These are phyloP conservation scores for Alloscopus bannaensis DNA, from an alignment of 2,888 invertebrate species.

Conservation along the genomic window DNA sequence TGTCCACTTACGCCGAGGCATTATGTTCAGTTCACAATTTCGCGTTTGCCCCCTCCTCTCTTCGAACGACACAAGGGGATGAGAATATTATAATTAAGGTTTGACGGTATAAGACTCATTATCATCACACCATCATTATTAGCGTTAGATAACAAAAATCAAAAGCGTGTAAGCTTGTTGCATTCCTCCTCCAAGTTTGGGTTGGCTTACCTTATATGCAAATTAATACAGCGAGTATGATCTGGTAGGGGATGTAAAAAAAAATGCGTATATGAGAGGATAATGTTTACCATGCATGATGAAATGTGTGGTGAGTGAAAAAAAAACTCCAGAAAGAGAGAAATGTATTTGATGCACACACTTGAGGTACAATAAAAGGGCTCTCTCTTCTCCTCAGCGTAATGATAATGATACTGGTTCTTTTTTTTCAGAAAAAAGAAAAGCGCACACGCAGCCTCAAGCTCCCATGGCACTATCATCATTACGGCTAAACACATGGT, in stretches of 20 bases:
- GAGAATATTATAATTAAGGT: not conserved
- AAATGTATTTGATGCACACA: no score
- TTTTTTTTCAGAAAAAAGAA: slow-evolving; percentile 18
- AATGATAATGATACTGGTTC: slow-evolving; percentile 33
- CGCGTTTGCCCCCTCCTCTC: not conserved
- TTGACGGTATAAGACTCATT: not conserved
- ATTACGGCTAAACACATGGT: slow-evolving; percentile 54
- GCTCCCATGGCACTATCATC: slow-evolving; percentile 47
- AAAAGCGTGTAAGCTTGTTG: not conserved
- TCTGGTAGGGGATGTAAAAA: not conserved
- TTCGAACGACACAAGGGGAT: not conserved
- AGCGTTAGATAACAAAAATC: no score
- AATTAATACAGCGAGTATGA: not conserved
- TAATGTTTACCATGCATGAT: not conserved
- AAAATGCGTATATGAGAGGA: not conserved
- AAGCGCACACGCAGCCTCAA: slow-evolving; percentile 4
- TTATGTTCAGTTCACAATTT: not conserved
- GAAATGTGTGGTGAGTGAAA: not conserved
- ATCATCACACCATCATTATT: no score
- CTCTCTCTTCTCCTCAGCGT: slow-evolving; percentile 21
- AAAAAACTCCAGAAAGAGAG: no score
- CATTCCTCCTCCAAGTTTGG: no score
- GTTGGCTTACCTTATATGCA: no score
- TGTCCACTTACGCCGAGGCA: not conserved
- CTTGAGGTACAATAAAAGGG: not conserved